Percentiles rank a stretch among this genome's conserved stretches.
Conservation (phyloP, 2,113 vertebrate species). For the Melanocharis versteri region DNA sequence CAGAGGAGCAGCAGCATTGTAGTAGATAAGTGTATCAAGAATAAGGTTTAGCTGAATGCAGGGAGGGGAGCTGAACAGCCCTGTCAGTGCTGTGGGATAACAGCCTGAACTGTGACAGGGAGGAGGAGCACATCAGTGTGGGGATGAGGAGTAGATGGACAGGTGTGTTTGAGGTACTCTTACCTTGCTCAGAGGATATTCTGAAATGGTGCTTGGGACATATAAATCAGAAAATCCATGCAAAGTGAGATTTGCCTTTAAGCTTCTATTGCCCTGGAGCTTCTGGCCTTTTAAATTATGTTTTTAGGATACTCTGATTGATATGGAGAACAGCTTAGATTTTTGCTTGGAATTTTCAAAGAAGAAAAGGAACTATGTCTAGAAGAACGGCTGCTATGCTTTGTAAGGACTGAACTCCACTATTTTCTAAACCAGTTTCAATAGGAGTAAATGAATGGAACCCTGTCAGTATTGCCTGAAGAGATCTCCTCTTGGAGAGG, state of each 20-base stretch:
- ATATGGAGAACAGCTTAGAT: neutral
- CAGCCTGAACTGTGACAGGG: neutral
- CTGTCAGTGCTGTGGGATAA: neutral
- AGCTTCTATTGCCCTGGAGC: neutral
- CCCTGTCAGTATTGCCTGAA: neutral
- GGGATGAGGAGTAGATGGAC: neutral
- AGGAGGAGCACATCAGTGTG: neutral
- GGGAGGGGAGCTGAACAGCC: neutral
- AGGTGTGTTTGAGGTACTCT: neutral
- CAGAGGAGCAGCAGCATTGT: neutral
- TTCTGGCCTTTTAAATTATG: neutral
- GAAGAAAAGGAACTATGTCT: neutral
- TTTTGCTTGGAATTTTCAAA: neutral
- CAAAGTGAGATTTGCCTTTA: neutral
- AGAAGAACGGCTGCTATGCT: neutral
- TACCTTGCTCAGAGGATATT: neutral
- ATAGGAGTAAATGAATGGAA: neutral
- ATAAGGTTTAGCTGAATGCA: neutral
- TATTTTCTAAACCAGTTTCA: neutral
- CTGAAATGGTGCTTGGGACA: neutral
- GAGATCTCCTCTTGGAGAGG: neutral
- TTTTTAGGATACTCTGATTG: neutral
- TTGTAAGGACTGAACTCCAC: neutral
- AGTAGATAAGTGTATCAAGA: neutral
- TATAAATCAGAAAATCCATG: neutral